Percentiles rank a stretch among this genome's conserved stretches.
Conservation (phyloP, 1,140 invertebrate species). For the Meteorus sp. region DNA sequence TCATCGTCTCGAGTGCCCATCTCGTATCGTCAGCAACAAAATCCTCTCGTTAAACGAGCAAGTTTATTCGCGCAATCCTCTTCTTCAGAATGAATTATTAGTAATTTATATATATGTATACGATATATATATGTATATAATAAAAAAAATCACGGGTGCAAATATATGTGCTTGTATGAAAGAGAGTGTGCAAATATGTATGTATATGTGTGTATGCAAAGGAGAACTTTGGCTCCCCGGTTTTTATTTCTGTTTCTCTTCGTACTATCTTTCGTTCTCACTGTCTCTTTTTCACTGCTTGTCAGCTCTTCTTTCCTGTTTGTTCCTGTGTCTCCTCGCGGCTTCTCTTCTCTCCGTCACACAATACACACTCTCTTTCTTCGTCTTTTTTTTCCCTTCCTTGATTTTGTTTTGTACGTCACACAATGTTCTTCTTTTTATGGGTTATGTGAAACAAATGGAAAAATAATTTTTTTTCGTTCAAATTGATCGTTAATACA, state of each 20-base stretch:
- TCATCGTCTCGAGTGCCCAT: constrained; percentile 98
- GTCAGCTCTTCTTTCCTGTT: constrained; percentile 13
- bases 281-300: constrained; percentile 4
- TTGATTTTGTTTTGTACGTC: no score
- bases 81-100: no score
- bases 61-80: no score
- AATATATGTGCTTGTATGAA: no score
- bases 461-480: not conserved
- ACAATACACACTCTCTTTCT: constrained; percentile 10
- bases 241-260: constrained; percentile 1
- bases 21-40: constrained; percentile 54
- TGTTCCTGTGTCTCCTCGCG: constrained; percentile 10
- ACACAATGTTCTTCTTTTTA: not conserved
- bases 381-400: not conserved
- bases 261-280: not conserved
- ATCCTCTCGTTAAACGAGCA: constrained; percentile 19
- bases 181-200: no score
- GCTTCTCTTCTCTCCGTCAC: constrained; percentile 11
- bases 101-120: no score
- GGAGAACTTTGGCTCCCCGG: constrained; percentile 14
- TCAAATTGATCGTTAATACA: not conserved
- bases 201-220: not conserved
- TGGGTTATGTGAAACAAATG: not conserved
- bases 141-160: constrained; percentile 22
- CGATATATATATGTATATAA: constrained; percentile 42